These are phyloP conservation scores for Sebastiscus albofasciatus DNA, from an alignment of 2,797 vertebrate species.

Conservation along the genomic window DNA sequence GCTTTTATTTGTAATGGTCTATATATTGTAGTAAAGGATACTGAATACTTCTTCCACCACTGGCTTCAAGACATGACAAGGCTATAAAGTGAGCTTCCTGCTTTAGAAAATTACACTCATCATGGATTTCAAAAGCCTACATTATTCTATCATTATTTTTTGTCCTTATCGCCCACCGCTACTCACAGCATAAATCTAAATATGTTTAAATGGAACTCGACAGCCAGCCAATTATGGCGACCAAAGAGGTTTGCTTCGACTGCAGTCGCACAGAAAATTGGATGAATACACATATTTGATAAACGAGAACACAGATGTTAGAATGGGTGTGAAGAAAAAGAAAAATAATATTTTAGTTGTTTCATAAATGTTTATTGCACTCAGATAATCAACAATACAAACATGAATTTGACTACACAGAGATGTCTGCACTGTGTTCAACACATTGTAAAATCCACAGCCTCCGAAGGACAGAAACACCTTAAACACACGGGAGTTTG, in stretches of 20 bases:
- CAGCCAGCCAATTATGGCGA: background rate
- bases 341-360: constrained; percentile 1
- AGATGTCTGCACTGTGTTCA: constrained; percentile 40
- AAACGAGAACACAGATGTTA: background rate
- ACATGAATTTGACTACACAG: constrained; percentile 64
- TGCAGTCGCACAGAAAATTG: background rate
- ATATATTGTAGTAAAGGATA: background rate
- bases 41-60: background rate
- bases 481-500: constrained; percentile 47
- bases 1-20: background rate
- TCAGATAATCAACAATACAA: constrained; percentile 79
- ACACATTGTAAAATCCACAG: constrained; percentile 52
- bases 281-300: background rate
- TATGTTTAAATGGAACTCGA: background rate
- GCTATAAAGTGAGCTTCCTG: background rate
- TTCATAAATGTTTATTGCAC: constrained; percentile 83
- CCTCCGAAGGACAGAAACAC: constrained; percentile 44
- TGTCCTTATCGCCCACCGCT: background rate
- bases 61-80: background rate
- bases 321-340: background rate
- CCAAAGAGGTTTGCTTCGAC: background rate
- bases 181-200: background rate
- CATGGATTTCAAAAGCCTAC: background rate
- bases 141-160: background rate
- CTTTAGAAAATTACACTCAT: background rate